Conservation (phyloP, 2,888 invertebrate species). For the Carcina quercana region DNA sequence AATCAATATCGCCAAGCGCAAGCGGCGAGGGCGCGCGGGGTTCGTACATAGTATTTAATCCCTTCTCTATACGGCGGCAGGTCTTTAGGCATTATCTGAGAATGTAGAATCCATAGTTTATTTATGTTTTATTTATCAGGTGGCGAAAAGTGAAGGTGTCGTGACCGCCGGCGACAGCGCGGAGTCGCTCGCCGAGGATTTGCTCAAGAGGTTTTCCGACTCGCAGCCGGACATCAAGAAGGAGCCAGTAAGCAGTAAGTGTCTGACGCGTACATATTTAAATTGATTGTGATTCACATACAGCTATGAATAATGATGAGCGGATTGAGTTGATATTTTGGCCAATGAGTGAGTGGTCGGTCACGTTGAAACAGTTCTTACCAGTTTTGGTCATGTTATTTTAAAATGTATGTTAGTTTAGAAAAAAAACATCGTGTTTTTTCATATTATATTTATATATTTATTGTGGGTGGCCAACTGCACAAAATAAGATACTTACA, state of each 20-base stretch:
- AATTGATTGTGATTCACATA: neutral
- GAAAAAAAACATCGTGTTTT: neutral
- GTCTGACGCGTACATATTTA: too few relatives aligned
- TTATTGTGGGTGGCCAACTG: too few relatives aligned
- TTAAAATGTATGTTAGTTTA: neutral
- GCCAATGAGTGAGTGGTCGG: too few relatives aligned
- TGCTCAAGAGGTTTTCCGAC: conserved; percentile 88
- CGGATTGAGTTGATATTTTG: too few relatives aligned
- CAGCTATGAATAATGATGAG: too few relatives aligned
- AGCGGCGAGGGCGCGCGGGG: conserved; percentile 71
- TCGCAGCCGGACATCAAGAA: conserved; percentile 75
- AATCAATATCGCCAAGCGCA: conserved; percentile 88
- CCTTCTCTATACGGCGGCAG: conserved; percentile 39
- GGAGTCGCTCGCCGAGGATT: conserved; percentile 89
- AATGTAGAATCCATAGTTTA: too few relatives aligned
- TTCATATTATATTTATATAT: neutral
- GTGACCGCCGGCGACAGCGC: conserved; percentile 53
- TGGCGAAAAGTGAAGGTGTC: conserved; percentile 58
- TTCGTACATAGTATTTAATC: conserved; percentile 40
- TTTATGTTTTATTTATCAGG: conserved; percentile 34
- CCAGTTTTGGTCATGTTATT: neutral
- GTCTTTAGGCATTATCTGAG: conserved; percentile 23
- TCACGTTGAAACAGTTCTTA: too few relatives aligned
- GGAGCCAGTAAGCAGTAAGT: conserved; percentile 54
- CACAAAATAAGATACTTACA: too few relatives aligned